Base-by-base conservation (phyloP, 1,140 invertebrate genomes). In the Cotesia vestalis region DNA sequence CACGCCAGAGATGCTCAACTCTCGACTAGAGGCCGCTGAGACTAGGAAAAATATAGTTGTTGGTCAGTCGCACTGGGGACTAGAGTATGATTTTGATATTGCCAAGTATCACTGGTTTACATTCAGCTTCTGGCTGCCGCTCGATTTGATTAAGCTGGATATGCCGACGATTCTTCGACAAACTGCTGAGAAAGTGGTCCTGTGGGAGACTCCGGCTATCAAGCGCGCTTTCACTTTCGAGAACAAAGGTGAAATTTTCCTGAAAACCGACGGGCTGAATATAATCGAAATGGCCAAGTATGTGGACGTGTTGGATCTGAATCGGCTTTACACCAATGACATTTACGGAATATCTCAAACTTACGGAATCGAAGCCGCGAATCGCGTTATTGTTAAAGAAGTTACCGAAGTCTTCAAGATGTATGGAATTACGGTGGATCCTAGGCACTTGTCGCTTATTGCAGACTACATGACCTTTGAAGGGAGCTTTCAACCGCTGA, bases 391-490 rank as follows among this genome's bases (percentile, higher is more conserved):
- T 68, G 91, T 96, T 20, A 93, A 91, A 77, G 97, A 98, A 90
- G 92, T 98, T 40, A 91, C 92, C 82, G 94, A 95, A 82, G 96
- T 98, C 12, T 99, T 99, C 83, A 93, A 93, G 78, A 95, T 96
- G 3, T 99, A 99, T 81, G 97, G 97, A 27, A 99, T 99, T 79
- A 91, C 91, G 14, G 96, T 99, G 0, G 96, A 99, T 88, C 91
- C 94, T 3, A 89, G 97, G 51, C 98, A 99, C 91, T 89, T 99
- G 72, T 92, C 91, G 0, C 87, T 99, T 0, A 92, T 99, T 69
- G 95, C 97, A 0, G 98, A 99, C 87, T 99, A 98, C 82, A 99
- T 99, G 98, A 99, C 97, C 0, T 97, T 92, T 78, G 93, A 95
- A 81, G 98, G 98, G 0, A 88, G 87, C 8, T 98, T 95, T 79